Percentiles rank a stretch among this genome's conserved stretches.
These are phyloP conservation scores for Xiphophorus birchmanni DNA, from an alignment of 2,797 vertebrate genomes.

Conservation along the genomic window DNA sequence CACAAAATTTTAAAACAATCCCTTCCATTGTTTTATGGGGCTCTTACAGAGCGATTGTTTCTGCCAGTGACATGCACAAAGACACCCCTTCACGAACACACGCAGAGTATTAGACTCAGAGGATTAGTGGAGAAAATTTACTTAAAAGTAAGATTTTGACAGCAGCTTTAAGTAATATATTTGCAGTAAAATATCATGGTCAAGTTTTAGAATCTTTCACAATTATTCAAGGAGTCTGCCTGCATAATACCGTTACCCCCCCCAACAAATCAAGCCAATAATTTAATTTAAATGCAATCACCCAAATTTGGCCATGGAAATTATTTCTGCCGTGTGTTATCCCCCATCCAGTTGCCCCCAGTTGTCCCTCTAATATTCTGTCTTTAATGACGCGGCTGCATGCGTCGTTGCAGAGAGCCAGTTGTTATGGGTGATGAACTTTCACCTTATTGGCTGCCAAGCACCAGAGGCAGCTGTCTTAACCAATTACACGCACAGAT, in stretches of 20 bases:
- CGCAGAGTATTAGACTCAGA: too few species aligned
- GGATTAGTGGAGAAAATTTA: neutral
- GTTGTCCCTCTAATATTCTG: slow-evolving; percentile 56
- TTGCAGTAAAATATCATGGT: slow-evolving; percentile 14
- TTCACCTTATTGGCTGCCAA: slow-evolving; percentile 76
- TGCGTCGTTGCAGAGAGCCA: slow-evolving; percentile 61
- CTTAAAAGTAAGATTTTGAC: neutral
- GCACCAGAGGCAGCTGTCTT: slow-evolving; percentile 81
- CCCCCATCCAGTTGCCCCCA: slow-evolving; percentile 29
- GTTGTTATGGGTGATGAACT: slow-evolving; percentile 81
- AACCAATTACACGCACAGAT: slow-evolving; percentile 80
- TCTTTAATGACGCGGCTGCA: slow-evolving; percentile 72
- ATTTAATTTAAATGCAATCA: slow-evolving; percentile 71
- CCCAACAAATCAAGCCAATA: slow-evolving; percentile 46
- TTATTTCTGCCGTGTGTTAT: slow-evolving; percentile 49
- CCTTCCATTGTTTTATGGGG: neutral
- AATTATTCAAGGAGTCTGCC: slow-evolving; percentile 26
- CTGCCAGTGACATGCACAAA: too few species aligned
- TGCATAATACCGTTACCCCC: slow-evolving; percentile 41
- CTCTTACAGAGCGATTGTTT: too few species aligned
- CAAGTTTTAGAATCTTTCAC: slow-evolving; percentile 14
- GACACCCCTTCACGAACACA: too few species aligned
- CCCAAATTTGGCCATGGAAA: slow-evolving; percentile 66
- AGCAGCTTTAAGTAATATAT: slow-evolving; percentile 1
- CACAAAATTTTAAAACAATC: neutral